phyloP scores from a whole-genome alignment of 2,113 vertebrate species.

The Ascaphus truei region DNA sequence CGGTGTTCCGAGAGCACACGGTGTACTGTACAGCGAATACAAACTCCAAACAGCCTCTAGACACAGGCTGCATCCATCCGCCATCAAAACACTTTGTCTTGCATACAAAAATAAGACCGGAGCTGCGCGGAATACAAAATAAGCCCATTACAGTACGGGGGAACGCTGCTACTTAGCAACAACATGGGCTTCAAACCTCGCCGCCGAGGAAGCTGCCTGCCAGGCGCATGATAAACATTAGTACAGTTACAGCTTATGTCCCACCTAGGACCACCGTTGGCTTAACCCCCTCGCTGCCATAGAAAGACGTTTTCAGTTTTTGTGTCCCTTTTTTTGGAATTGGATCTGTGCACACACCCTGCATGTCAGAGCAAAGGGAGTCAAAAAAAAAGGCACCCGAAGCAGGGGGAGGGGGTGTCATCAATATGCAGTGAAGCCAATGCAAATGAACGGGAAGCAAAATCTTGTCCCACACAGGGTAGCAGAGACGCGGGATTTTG shows the following conservation, averaged over 20 bases:
- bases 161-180: constrained; percentile 95
- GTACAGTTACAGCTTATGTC: constrained; percentile 45
- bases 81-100: constrained; percentile 99
- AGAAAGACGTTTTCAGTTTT: too few relatives aligned
- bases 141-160: constrained; percentile 93
- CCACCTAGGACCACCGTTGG: constrained; percentile 18
- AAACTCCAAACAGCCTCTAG: constrained; percentile 91
- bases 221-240: constrained; percentile 82
- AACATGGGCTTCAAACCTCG: constrained; percentile 87
- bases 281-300: constrained; percentile 20
- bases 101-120: constrained; percentile 97
- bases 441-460: too few relatives aligned
- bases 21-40: constrained; percentile 97
- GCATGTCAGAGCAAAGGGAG: too few relatives aligned
- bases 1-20: constrained; percentile 88
- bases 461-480: too few relatives aligned
- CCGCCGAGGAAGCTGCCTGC: constrained; percentile 81
- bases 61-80: constrained; percentile 93
- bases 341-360: too few relatives aligned
- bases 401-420: too few relatives aligned
- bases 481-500: too few relatives aligned
- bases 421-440: too few relatives aligned
- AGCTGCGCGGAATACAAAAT: constrained; percentile 94
- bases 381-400: too few relatives aligned
- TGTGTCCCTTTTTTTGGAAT: too few relatives aligned